phyloP scores from a whole-genome alignment of 1,140 invertebrate genomes.

The Drosophila sp. region DNA sequence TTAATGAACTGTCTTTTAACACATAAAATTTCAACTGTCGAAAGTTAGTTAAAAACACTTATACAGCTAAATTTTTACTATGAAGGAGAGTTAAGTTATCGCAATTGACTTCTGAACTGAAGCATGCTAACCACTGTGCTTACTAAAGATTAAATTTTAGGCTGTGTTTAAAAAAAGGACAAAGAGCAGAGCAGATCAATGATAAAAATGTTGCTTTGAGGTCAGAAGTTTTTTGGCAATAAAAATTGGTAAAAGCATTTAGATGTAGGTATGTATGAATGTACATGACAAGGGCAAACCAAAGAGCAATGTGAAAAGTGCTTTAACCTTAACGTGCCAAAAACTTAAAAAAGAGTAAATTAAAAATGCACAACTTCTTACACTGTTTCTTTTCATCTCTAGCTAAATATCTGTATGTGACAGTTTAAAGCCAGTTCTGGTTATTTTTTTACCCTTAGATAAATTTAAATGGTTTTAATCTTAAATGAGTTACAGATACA shows the following conservation, averaged over 20 bases:
- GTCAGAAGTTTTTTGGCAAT: constrained; percentile 32
- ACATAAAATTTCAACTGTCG: too few species aligned
- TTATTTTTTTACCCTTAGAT: too few species aligned
- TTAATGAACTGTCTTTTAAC: too few species aligned
- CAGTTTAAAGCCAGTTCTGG: too few species aligned
- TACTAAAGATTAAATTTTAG: not conserved
- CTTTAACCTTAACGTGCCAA: constrained; percentile 70
- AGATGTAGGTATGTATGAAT: constrained; percentile 5
- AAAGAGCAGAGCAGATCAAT: constrained; percentile 9
- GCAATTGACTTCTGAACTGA: not conserved
- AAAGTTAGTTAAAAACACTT: too few species aligned
- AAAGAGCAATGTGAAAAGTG: constrained; percentile 63
- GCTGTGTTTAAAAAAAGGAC: not conserved
- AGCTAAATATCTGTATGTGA: not conserved
- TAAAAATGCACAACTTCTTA: not conserved
- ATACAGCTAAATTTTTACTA: too few species aligned
- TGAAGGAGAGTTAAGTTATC: not conserved
- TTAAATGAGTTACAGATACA: too few species aligned
- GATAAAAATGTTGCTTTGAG: constrained; percentile 15
- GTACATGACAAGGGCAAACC: constrained; percentile 56
- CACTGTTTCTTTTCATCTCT: constrained; percentile 5
- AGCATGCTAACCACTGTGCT: not conserved
- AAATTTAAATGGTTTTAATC: too few species aligned
- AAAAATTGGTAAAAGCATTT: constrained; percentile 33
- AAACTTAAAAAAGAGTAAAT: constrained; percentile 50